Base-by-base conservation (phyloP, 2,113 vertebrate species). In the Pelmatolapia mariae region DNA sequence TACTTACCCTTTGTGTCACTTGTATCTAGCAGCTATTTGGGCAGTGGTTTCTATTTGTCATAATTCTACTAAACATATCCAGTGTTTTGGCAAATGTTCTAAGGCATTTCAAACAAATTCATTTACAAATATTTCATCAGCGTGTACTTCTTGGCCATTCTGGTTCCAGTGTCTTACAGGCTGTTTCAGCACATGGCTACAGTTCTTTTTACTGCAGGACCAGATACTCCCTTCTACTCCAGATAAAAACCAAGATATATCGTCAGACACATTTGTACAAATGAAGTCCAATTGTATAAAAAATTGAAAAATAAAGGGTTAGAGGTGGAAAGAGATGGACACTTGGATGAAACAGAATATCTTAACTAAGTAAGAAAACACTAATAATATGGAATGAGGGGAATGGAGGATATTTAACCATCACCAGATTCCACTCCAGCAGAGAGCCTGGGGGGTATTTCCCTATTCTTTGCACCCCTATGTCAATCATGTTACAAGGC, bases 381-480 rank as follows among this genome's bases (percentile, higher is more conserved):
- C 50, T 76, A 80, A 80, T 38, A 38, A 29, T 45, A 79, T 43
- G n/a, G 50, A 82, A 43, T 29, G 10, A 84, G 71, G 26, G 18
- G 68, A 50, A 8, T 13, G 11, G 26, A 66, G 29, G 47, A 73
- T 22, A 53, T 89, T 88, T 93, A 93, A 94, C 89, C 81, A 86
- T 56, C 81, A 89, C 90, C 94, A 95, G 92, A 93, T 85, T 82
- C 90, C 89, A 84, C 83, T 80, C 90, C 89, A 85, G 86, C 76
- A 87, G 68, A 87, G 68, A 90, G 83, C 92, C 85, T 81, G 15
- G 73, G 57, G 38, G 81, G 81, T 47, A 85, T 89, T 80, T 59
- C 29, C 79, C 53, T 52, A 79, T 90, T 82, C 1, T 84, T 73
- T 80, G 61, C 80, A 57, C 80, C 84, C 84, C 18, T 36, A 80